Evolutionary conservation across 2,113 vertebrate species (phyloP), one percentile per base, ranked within the genome.

Genomic region (Gambusia holbrooki): DNA sequence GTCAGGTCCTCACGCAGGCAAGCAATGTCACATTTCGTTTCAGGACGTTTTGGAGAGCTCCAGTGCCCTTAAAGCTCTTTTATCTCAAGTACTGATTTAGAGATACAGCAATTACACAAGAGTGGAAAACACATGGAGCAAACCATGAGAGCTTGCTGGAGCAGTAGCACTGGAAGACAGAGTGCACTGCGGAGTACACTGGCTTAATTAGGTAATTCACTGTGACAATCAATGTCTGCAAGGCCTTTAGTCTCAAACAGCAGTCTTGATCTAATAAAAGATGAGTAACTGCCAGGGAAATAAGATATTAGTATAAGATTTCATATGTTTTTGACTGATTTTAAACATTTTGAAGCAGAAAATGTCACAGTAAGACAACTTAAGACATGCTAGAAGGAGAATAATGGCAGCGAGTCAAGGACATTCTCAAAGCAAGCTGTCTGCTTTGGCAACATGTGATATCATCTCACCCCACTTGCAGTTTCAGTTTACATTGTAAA

Each of bases 1-100:
- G 84, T 82, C 71, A 80, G 79, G 71, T 85, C 83, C 73, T 85
- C 68, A 74, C 32, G 58, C 63, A 82, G 71, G 51, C 54, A 22
- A 29, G 22, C 69, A 85, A 68, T 64, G 78, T 83, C 45, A 48
- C 77, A 76, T 73, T 74, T 71, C 71, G 82, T 74, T 81, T 71
- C 30, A 27, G 69, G 78, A 74, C 54, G 10, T 32, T 82, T 61
- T 69, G 35, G 37, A 64, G 25, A 14, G 40, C 37, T 82, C 40
- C 48, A 30, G 69, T 82, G 80, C 62, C 67, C 62, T 69, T 62
- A 60, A 69, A 71, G 72, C 66, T 37, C 45, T 67, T 83, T 86
- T 60, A 81, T 82, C 73, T 74, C 25, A 17, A 62, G 13, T 65
- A 28, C 28, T 62, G 7, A 83, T 69, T 69, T 66, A 29, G 54